Evolutionary conservation across 2,888 invertebrate species (phyloP), one percentile per base, ranked within the genome.

Genomic region (Subacronicta megacephala): DNA sequence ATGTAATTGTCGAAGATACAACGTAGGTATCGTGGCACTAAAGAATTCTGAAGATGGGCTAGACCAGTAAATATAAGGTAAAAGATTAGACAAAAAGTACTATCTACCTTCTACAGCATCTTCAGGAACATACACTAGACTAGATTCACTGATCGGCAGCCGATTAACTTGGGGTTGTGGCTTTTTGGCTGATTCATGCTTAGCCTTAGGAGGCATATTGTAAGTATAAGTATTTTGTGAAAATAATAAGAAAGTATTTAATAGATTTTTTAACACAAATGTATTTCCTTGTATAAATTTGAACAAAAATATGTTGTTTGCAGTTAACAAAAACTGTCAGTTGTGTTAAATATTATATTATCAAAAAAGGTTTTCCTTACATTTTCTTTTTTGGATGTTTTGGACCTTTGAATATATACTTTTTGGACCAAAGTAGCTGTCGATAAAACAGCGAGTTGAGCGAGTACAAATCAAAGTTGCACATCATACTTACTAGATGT

Each of bases 141-240:
- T 91, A 1, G 90, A 83, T n/a, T 82, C 77, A 66, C 92, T 92
- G 33, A 94, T 89, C 13, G 83, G 62, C 2, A 81, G 91, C 12
- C 92, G 80, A 31, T 62, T 12, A 12, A 87, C 26, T 61, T 70
- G 61, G 0, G 82, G 71, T 7, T 82, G 10, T 1, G 81, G 50
- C 65, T 91, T 92, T 67, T 87, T 90, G 0, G 64, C 20, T 1
- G 72, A 15, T 49, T 89, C 90, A 1, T 15, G 9, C 72, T 88
- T 90, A 12, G 88, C 0, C 16, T 62, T 67, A 2, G 66, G 53
- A 3, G 51, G 29, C 65, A 66, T 62, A 17, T n/a, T 23, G 3
- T 16, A 33, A n/a, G n/a, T n/a, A n/a, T n/a, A n/a, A n/a, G n/a
- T n/a, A n/a, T n/a, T n/a, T n/a, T n/a, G n/a, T n/a, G n/a, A n/a